Base-by-base conservation (phyloP, 92 coral and sea anemone species). In the Paragorgia papillata region DNA sequence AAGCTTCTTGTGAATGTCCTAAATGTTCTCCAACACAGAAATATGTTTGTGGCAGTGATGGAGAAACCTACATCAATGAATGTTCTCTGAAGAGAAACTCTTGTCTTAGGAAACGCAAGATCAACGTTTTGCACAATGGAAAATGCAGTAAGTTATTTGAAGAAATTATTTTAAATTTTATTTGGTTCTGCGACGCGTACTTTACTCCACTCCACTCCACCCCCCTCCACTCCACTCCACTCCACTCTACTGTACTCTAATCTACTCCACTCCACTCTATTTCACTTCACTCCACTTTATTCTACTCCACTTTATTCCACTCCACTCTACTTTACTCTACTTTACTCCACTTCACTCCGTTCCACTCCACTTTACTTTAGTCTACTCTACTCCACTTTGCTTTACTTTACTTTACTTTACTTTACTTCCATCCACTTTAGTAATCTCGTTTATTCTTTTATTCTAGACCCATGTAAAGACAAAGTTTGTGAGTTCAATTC, bases 21-120 rank as follows among this genome's bases (percentile, higher is more conserved):
- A 70, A 83, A 25, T 85, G 88, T 49, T 85, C 92, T 58, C 82
- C 86, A 3, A 50, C 31, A 7, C 43, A 76, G 61, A 75, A 91
- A 70, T 69, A 92, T 28, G 90, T 94, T 24, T 94, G 98, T 50
- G 98, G 97, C 17, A 94, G 95, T 68, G 98, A 94, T 60, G 87
- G 79, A 9, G 88, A 83, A 50, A 84, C 95, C 0, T 94, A 94
- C 78, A 64, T 80, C 10, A 94, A 80, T 83, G 88, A 82, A 79
- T 94, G 98, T 32, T 90, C 86, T n/a, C 85, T 88, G 90, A 91
- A 80, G 46, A 75, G 90, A 20, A 82, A 57, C 69, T 88, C 97
- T 2, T 94, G 98, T 55, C 37, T 75, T n/a, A 88, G 61, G 22
- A 88, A 78, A 24, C 74, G 65, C 35, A 44, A 79, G 6, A 26